Evolutionary conservation across 1,140 invertebrate genomes (phyloP).

Genomic region (Neocloeon triangulifer): DNA sequence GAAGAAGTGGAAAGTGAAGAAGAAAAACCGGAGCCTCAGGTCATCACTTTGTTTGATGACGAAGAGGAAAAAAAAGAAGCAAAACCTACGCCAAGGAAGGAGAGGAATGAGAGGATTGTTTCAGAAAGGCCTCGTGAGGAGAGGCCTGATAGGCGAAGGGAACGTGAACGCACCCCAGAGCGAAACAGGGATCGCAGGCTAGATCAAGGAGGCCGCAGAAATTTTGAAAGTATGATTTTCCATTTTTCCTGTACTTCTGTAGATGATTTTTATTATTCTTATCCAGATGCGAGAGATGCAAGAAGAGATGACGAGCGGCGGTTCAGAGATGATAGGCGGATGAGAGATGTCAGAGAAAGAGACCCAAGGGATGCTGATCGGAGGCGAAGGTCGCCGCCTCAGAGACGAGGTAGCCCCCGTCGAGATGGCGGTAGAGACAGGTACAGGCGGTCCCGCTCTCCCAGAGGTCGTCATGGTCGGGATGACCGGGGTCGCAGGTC

Average conservation of each 20-base stretch:
- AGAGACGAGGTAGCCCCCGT: no score
- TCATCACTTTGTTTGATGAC: constrained; percentile 13
- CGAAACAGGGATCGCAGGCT: background rate
- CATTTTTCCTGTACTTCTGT: no score
- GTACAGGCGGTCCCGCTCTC: background rate
- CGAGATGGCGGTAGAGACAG: background rate
- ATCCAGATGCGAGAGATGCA: no score
- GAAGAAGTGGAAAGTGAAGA: constrained; percentile 9
- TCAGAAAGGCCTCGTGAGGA: constrained; percentile 1
- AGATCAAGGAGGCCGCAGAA: constrained; percentile 1
- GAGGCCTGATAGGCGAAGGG: constrained; percentile 1
- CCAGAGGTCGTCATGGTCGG: constrained; percentile 4
- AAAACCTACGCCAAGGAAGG: background rate
- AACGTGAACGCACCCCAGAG: background rate
- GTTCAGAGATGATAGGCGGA: no score
- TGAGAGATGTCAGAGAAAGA: no score
- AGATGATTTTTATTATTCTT: no score
- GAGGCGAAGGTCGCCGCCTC: no score
- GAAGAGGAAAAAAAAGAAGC: no score
- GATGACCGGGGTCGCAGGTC: constrained; percentile 17
- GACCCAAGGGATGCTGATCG: no score
- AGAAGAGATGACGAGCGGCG: no score
- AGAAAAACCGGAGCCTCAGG: constrained; percentile 10
- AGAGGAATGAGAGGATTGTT: no score
- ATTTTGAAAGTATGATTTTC: no score